Conservation (phyloP, 1,140 invertebrate genomes). For the Drosophila watanabei region DNA sequence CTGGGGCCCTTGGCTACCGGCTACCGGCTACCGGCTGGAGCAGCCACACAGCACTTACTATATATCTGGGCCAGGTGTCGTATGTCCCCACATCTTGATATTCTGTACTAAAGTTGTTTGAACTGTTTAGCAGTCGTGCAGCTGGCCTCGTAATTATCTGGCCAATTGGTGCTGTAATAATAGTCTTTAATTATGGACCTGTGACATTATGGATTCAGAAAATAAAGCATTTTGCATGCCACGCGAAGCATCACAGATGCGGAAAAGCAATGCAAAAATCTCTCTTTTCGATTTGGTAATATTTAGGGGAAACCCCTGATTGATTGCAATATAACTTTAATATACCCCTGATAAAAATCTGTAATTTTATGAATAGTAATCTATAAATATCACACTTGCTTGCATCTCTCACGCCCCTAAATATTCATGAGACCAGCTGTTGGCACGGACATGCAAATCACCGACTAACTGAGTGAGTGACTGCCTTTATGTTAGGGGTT, state of each 20-base stretch:
- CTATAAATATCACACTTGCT: conserved; percentile 22
- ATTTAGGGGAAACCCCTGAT: not conserved
- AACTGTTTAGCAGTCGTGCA: conserved; percentile 67
- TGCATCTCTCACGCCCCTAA: conserved; percentile 36
- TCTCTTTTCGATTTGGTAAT: not conserved
- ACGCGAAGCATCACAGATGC: too few relatives aligned
- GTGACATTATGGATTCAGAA: conserved; percentile 50
- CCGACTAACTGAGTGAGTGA: not conserved
- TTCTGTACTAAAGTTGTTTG: conserved; percentile 30
- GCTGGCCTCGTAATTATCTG: conserved; percentile 46
- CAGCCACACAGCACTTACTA: conserved; percentile 51
- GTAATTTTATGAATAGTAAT: not conserved
- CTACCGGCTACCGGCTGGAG: too few relatives aligned
- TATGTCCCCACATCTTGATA: conserved; percentile 26
- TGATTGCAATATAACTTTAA: not conserved
- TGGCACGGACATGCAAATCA: conserved; percentile 53
- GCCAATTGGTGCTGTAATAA: conserved; percentile 73
- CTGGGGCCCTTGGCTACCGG: conserved; percentile 39
- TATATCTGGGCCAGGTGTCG: conserved; percentile 72
- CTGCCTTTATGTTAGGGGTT: conserved; percentile 5
- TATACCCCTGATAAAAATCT: not conserved
- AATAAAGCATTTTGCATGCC: conserved; percentile 22
- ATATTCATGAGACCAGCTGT: conserved; percentile 51
- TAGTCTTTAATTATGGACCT: conserved; percentile 74
- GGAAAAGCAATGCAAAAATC: not conserved